These are phyloP conservation scores for Tretioscincus oriximinensis DNA, from an alignment of 2,113 vertebrate species.

Conservation along the genomic window DNA sequence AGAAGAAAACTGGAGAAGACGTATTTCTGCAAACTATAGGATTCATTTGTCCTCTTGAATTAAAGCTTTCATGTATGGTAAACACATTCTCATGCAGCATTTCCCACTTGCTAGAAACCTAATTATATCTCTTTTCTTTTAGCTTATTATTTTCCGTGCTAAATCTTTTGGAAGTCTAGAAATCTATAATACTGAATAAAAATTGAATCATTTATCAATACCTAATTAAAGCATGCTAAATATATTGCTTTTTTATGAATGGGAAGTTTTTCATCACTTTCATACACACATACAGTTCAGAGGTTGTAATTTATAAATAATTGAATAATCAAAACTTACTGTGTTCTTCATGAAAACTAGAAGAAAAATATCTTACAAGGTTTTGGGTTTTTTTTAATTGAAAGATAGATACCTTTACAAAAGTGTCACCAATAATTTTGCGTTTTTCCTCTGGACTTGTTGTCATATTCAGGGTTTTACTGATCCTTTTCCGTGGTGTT, in stretches of 20 bases:
- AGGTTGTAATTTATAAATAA: not conserved
- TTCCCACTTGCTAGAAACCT: not conserved
- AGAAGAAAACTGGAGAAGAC: not conserved
- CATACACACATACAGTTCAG: not conserved
- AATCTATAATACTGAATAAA: not conserved
- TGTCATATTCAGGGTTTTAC: slow-evolving; percentile 98
- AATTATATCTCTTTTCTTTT: not conserved
- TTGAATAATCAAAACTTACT: not conserved
- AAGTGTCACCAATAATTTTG: slow-evolving; percentile 98
- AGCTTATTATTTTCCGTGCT: not conserved
- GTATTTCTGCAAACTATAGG: rapidly evolving
- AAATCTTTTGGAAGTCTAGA: not conserved
- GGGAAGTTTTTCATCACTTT: too few species aligned
- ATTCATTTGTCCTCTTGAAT: not conserved
- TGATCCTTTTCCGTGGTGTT: slow-evolving; percentile 96
- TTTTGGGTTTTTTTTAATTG: not conserved
- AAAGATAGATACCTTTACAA: slow-evolving; percentile 85
- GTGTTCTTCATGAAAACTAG: rapidly evolving
- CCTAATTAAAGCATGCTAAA: not conserved
- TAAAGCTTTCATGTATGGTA: not conserved
- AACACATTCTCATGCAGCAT: rapidly evolving
- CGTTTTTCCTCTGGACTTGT: slow-evolving; percentile 98
- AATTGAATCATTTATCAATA: not conserved
- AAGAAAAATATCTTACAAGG: not conserved
- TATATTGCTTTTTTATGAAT: not conserved